These are phyloP conservation scores for Meriones psammophilus DNA, from an alignment of 2,797 vertebrate genomes.

Conservation along the genomic window DNA sequence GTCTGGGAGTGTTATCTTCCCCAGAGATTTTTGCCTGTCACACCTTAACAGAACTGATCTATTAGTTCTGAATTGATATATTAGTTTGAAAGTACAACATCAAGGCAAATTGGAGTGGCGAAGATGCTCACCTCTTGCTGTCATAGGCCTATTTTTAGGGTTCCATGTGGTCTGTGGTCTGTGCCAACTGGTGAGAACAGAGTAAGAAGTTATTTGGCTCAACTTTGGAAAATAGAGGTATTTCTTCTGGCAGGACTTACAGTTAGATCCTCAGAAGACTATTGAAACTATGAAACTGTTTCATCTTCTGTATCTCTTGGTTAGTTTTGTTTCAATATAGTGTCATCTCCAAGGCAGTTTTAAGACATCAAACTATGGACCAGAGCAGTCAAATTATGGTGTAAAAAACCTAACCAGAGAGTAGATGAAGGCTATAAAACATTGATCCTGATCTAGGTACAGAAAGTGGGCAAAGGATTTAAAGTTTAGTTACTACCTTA, in stretches of 20 bases:
- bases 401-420: not conserved
- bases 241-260: not conserved
- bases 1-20: not conserved
- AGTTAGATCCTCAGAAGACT: not conserved
- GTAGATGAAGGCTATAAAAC: not conserved
- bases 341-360: not conserved
- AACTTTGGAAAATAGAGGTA: not conserved
- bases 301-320: too few species aligned
- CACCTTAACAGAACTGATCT: not conserved
- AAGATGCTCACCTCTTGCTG: not conserved
- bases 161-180: not conserved
- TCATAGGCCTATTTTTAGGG: not conserved
- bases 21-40: not conserved
- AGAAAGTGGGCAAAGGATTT: conserved; percentile 5
- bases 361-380: not conserved
- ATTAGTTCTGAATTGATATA: too few species aligned
- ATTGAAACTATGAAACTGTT: not conserved
- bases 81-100: not conserved
- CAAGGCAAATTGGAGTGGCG: not conserved
- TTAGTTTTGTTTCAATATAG: not conserved
- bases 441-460: not conserved
- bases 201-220: not conserved
- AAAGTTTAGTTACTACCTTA: not conserved
- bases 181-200: not conserved
- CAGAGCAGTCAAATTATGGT: not conserved